A percentile compares a stretch with the other conserved stretches of the same genome.
Evolutionary conservation across 2,797 vertebrate species (phyloP).

Genomic region (Petrocephalus schoutedeni): DNA sequence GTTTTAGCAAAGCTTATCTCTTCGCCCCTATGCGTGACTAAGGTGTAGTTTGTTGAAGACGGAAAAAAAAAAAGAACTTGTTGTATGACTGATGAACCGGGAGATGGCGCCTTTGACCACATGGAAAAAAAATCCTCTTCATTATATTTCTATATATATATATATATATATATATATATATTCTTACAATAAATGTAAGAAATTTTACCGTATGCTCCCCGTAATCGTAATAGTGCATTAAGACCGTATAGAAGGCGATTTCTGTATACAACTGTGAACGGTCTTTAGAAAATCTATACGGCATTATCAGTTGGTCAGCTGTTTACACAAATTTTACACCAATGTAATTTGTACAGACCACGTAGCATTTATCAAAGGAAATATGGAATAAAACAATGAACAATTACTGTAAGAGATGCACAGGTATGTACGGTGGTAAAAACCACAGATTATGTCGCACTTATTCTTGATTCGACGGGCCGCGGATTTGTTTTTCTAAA

Average conservation of each 20-base stretch:
- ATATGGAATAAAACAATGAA: not conserved
- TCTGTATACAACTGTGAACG: not conserved
- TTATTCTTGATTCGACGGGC: not conserved
- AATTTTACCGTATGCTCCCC: conserved; percentile 49
- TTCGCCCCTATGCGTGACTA: not conserved
- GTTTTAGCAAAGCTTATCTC: not conserved
- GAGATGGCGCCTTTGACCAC: not conserved
- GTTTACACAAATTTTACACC: not conserved
- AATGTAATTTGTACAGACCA: not conserved
- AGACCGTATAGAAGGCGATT: not conserved
- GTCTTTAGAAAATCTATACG: not conserved
- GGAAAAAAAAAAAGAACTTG: not conserved
- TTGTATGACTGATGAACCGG: not conserved
- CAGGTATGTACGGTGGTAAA: not conserved
- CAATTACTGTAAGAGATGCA: not conserved
- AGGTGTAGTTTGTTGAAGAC: not conserved
- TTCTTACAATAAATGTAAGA: conserved; percentile 68
- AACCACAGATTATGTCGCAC: not conserved
- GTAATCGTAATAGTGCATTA: not conserved
- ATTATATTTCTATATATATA: too few species aligned
- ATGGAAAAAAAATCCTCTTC: conserved; percentile 28
- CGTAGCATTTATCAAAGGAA: not conserved
- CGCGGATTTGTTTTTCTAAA: not conserved
- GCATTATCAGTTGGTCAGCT: not conserved
- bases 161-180: conserved; percentile 18